Conservation (phyloP, 2,797 vertebrate species). For the Coreius guichenoti region DNA sequence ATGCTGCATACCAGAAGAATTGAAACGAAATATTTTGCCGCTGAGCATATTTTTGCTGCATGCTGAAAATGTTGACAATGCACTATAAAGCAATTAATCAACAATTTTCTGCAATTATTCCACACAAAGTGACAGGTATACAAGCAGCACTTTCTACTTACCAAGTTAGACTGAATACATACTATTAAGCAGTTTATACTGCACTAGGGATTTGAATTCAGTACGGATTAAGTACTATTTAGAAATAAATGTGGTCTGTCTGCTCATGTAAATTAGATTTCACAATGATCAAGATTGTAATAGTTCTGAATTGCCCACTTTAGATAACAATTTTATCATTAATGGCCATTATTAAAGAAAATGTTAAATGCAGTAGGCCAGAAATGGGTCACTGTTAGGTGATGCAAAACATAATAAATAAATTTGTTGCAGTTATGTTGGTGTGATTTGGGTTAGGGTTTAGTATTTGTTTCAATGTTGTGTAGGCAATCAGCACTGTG, state of each 20-base stretch:
- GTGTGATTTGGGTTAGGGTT: neutral
- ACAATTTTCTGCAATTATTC: neutral
- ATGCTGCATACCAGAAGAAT: neutral
- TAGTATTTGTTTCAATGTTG: neutral
- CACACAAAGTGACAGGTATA: neutral
- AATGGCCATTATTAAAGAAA: too few relatives aligned
- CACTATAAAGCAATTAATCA: neutral
- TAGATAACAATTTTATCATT: too few relatives aligned
- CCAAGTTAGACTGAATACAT: neutral
- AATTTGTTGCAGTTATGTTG: too few relatives aligned
- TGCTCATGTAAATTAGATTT: neutral
- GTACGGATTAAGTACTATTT: neutral
- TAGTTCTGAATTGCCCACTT: neutral
- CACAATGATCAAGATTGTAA: neutral
- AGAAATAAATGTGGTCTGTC: neutral
- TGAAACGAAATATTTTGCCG: neutral
- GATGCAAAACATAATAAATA: too few relatives aligned
- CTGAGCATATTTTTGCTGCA: neutral
- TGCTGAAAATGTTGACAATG: conserved; percentile 5
- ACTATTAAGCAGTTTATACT: neutral
- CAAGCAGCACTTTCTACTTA: neutral
- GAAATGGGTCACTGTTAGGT: too few relatives aligned
- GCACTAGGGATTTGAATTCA: neutral
- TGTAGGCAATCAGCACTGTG: neutral
- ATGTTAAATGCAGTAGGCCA: too few relatives aligned